phyloP scores from a whole-genome alignment of 2,888 invertebrate genomes.

The Ypsolopha sequella region DNA sequence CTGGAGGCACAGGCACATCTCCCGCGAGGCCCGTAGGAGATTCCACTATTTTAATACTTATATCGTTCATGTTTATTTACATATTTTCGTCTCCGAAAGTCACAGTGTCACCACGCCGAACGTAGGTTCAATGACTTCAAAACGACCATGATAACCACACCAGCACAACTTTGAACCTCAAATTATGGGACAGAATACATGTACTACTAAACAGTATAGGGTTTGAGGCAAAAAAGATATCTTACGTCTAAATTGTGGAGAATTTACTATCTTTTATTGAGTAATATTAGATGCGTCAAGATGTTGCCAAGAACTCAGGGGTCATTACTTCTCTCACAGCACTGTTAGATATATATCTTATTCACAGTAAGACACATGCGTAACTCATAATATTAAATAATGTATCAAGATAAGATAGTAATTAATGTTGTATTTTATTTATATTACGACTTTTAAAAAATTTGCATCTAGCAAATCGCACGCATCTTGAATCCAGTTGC shows the following conservation, averaged over 20 bases:
- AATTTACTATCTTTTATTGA: constrained; percentile 42
- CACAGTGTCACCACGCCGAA: constrained; percentile 58
- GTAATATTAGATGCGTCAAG: constrained; percentile 47
- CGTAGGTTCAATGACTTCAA: constrained; percentile 49
- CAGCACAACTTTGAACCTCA: constrained; percentile 13
- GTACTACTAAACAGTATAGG: too few relatives aligned
- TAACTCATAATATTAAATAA: too few relatives aligned
- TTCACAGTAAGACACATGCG: not conserved
- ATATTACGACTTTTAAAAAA: not conserved
- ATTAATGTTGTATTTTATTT: too few relatives aligned
- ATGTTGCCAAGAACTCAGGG: constrained; percentile 53
- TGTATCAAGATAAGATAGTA: too few relatives aligned
- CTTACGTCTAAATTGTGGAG: constrained; percentile 28
- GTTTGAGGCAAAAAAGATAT: constrained; percentile 14
- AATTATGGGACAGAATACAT: too few relatives aligned
- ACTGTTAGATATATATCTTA: not conserved
- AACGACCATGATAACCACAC: constrained; percentile 39
- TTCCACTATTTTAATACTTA: constrained; percentile 51
- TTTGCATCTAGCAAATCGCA: not conserved
- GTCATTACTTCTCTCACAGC: constrained; percentile 22
- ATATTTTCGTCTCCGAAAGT: constrained; percentile 57
- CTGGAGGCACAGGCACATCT: constrained; percentile 13
- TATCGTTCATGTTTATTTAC: constrained; percentile 71
- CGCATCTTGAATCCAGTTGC: constrained; percentile 2
- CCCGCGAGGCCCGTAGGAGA: not conserved